A percentile compares a stretch with the other conserved stretches of the same genome.
Conservation (phyloP, 1,140 invertebrate species). For the Drosophila willistoni region DNA sequence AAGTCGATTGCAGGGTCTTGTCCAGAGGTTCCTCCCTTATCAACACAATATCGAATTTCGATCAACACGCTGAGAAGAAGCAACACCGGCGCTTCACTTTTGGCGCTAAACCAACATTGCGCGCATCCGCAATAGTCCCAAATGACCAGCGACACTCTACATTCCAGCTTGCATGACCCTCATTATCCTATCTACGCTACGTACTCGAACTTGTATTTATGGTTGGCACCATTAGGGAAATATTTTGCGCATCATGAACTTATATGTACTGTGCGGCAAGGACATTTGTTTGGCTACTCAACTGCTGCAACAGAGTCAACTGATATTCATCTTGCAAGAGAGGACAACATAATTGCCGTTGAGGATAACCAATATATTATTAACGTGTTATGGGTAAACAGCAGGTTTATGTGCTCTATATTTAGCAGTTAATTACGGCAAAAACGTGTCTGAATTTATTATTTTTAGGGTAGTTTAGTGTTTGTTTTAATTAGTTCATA, state of each 20-base stretch:
- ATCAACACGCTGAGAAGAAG: slow-evolving; percentile 71
- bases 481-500: no score
- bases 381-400: slow-evolving; percentile 72
- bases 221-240: slow-evolving; percentile 76
- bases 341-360: slow-evolving; percentile 68
- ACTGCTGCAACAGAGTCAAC: slow-evolving; percentile 21
- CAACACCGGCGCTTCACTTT: slow-evolving; percentile 58
- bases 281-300: slow-evolving; percentile 54
- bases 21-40: slow-evolving; percentile 65
- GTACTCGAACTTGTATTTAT: slow-evolving; percentile 21
- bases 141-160: slow-evolving; percentile 33
- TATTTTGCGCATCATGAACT: slow-evolving; percentile 37
- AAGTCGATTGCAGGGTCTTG: slow-evolving; percentile 38
- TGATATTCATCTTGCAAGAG: slow-evolving; percentile 64
- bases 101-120: slow-evolving; percentile 66
- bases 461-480: background rate
- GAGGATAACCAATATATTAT: slow-evolving; percentile 61
- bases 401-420: slow-evolving; percentile 39
- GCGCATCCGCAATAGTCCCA: slow-evolving; percentile 23
- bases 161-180: slow-evolving; percentile 70
- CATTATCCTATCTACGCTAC: slow-evolving; percentile 62
- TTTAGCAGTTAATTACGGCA: slow-evolving; percentile 49
- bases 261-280: slow-evolving; percentile 36
- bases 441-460: slow-evolving; percentile 44
- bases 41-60: slow-evolving; percentile 82